These are phyloP conservation scores for Mystacornis crossleyi DNA, from an alignment of 2,113 vertebrate genomes.

Conservation along the genomic window DNA sequence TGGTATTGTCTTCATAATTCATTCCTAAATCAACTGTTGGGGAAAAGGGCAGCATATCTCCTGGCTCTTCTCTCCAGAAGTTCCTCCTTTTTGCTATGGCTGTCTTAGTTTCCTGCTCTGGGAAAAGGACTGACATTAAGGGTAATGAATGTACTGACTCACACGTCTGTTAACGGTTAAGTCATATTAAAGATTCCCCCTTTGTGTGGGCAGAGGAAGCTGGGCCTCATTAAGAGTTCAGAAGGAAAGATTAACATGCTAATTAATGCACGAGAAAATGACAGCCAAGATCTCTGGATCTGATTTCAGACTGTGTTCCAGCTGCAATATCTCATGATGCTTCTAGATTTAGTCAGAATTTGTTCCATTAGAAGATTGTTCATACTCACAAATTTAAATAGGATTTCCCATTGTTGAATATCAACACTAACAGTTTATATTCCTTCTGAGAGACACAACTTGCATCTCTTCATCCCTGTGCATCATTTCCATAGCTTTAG, in stretches of 20 bases:
- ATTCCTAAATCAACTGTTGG: neutral
- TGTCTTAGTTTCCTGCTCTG: neutral
- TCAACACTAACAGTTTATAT: neutral
- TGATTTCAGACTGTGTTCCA: neutral
- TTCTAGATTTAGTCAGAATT: neutral
- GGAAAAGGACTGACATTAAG: neutral
- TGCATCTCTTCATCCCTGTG: neutral
- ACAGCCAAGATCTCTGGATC: neutral
- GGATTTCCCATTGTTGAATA: neutral
- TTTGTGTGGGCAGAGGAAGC: neutral
- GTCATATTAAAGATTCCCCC: neutral
- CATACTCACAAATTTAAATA: neutral
- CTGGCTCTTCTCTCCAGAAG: neutral
- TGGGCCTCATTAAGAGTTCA: constrained; percentile 3
- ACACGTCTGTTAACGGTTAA: neutral
- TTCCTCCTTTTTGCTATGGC: neutral
- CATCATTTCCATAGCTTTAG: neutral
- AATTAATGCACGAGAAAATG: constrained; percentile 20
- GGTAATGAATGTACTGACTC: constrained; percentile 10
- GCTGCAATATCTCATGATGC: neutral
- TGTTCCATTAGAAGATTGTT: neutral
- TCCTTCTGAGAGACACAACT: neutral
- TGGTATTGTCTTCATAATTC: neutral
- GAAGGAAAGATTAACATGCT: constrained; percentile 5
- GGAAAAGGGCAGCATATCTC: neutral